Base-by-base conservation (phyloP, 2,797 vertebrate species). In the Epinephelus coioides region DNA sequence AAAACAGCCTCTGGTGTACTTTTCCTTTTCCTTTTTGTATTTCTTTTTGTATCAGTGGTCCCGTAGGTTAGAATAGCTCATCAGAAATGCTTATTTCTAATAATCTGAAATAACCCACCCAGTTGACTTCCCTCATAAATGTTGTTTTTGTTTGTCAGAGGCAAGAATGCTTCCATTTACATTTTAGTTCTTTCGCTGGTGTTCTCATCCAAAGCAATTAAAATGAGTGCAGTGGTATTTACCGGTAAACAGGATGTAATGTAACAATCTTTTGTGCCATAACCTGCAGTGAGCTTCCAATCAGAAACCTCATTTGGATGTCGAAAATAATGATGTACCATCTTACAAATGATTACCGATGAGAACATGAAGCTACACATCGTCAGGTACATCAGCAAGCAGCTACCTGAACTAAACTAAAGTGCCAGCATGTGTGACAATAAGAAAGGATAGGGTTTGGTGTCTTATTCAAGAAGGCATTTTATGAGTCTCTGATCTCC, bases 221-320 rank as follows among this genome's bases (percentile, higher is more conserved):
- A 87, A 85, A 79, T 51, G 63, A 86, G 88, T 34, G 77, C 75
- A 54, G 34, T 60, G 81, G 44, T 68, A 79, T 83, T 85, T 65
- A 84, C 73, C 46, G 53, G 69, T 64, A 72, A 83, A 90, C 76
- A 78, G 53, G 68, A 76, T 51, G 61, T 77, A 76, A 87, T 81
- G 71, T 73, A 56, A 70, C 82, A 82, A 65, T 74, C 73, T 62
- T 74, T 83, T 73, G 78, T 81, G 56, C 49, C 66, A 46, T 56
- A 74, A 78, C 62, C 81, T 78, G 56, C 43, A 73, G 64, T 46
- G 60, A 68, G 69, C 34, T 76, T 84, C 63, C 59, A 85, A 84
- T 88, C 66, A 88, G 47, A 79, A 82, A 85, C 38, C 80, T 79
- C 56, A 79, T 91, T 86, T 82, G 46, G 27, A 69, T 70, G 55